Evolutionary conservation across 2,113 vertebrate genomes (phyloP).

Genomic region (Burhinus oedicnemus): DNA sequence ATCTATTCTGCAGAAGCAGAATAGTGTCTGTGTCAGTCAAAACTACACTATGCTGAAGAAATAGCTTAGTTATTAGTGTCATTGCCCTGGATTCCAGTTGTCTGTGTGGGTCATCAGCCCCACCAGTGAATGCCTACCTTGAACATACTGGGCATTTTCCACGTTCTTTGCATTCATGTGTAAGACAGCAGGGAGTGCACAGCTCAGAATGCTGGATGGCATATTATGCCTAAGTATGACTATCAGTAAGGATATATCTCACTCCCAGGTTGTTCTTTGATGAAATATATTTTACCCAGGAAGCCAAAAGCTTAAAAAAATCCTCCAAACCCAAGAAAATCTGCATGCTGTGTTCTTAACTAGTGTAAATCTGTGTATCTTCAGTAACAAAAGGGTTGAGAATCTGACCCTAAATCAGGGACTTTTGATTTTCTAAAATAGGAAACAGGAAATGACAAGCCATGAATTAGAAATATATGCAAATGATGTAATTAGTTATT

Average conservation of each 20-base stretch:
- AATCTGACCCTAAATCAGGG: not conserved
- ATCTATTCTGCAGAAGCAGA: not conserved
- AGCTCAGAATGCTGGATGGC: not conserved
- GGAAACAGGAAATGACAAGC: not conserved
- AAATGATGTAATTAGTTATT: not conserved
- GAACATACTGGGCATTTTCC: not conserved
- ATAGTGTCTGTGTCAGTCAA: not conserved
- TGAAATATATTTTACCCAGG: not conserved
- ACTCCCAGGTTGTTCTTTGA: not conserved
- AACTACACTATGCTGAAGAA: not conserved
- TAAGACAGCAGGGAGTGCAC: not conserved
- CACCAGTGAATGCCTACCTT: not conserved
- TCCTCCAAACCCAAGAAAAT: not conserved
- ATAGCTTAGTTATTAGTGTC: not conserved
- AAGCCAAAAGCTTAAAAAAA: not conserved
- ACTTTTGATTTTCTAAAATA: not conserved
- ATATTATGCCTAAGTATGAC: not conserved
- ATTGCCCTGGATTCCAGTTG: not conserved
- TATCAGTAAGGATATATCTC: not conserved
- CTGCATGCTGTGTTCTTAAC: accelerated
- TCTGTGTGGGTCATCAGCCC: not conserved
- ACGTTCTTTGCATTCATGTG: not conserved
- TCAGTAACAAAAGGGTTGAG: not conserved
- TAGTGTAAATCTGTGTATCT: not conserved
- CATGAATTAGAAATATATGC: not conserved